Evolutionary conservation across 2,113 vertebrate species (phyloP).

Genomic region (Anguilla japonica): DNA sequence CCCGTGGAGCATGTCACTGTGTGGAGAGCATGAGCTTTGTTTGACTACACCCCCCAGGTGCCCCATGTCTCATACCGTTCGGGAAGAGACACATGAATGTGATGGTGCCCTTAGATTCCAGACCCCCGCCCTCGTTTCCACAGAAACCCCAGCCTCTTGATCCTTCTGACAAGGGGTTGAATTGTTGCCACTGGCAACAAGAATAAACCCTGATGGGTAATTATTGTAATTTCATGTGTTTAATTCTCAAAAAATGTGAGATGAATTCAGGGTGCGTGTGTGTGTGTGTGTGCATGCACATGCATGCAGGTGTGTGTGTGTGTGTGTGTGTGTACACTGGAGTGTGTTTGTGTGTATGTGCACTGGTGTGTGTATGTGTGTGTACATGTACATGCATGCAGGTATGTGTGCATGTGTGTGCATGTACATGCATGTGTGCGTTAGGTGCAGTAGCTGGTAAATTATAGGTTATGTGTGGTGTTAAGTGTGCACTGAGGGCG

Average conservation of each 20-base stretch:
- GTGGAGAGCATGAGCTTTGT: too few species aligned
- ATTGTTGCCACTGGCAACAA: neutral
- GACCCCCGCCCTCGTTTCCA: too few species aligned
- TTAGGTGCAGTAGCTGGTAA: constrained; percentile 49
- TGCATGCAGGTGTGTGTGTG: neutral
- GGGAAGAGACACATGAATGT: neutral
- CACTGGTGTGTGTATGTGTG: constrained; percentile 9
- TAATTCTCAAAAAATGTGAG: neutral
- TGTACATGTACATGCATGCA: constrained; percentile 18
- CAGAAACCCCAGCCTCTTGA: too few species aligned
- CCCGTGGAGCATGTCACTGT: too few species aligned
- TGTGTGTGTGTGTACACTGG: neutral
- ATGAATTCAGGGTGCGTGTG: neutral
- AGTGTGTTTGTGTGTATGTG: constrained; percentile 37
- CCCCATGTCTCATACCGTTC: neutral
- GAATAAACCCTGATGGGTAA: neutral
- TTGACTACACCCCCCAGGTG: neutral
- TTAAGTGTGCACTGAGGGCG: constrained; percentile 49
- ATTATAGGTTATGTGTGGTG: constrained; percentile 59
- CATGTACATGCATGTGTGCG: neutral
- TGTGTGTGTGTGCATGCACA: neutral
- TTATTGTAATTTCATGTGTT: neutral
- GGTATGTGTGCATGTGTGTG: constrained; percentile 32
- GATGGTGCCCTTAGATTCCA: neutral
- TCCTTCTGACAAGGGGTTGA: neutral